Conservation (phyloP, 2,113 vertebrate genomes). For the Egretta garzetta region DNA sequence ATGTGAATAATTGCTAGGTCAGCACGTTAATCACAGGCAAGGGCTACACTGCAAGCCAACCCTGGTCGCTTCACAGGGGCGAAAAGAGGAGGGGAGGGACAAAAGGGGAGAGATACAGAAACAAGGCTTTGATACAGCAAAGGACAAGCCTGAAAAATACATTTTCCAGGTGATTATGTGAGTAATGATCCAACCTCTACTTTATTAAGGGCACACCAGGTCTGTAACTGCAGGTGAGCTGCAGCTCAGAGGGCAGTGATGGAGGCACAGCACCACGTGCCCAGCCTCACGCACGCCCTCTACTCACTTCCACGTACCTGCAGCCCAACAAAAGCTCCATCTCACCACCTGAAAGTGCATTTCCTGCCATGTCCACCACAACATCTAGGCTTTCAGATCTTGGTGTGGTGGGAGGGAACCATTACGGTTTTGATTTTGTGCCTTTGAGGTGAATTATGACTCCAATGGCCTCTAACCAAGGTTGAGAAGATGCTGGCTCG, state of each 20-base stretch:
- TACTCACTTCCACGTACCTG: neutral
- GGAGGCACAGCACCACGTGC: neutral
- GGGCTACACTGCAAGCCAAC: neutral
- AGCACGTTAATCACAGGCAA: constrained; percentile 70
- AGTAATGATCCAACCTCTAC: constrained; percentile 22
- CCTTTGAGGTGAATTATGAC: neutral
- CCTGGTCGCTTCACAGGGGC: constrained; percentile 5
- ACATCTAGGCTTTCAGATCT: neutral
- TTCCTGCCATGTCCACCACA: neutral
- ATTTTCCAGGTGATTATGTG: constrained; percentile 56
- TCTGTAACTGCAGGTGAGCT: constrained; percentile 34
- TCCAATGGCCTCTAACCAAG: neutral
- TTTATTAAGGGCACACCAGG: neutral
- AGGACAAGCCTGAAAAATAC: constrained; percentile 22
- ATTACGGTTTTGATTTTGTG: neutral
- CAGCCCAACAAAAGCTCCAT: neutral
- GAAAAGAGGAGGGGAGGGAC: neutral
- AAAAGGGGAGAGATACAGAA: neutral
- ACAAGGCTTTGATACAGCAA: constrained; percentile 58
- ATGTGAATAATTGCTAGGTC: constrained; percentile 76
- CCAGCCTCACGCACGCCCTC: fast-evolving
- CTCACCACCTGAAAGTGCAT: neutral
- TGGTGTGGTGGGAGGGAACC: neutral
- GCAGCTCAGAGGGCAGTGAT: neutral
- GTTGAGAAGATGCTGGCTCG: constrained; percentile 9